These are phyloP conservation scores for Gymnarchus niloticus DNA, from an alignment of 2,113 vertebrate species.

Conservation along the genomic window DNA sequence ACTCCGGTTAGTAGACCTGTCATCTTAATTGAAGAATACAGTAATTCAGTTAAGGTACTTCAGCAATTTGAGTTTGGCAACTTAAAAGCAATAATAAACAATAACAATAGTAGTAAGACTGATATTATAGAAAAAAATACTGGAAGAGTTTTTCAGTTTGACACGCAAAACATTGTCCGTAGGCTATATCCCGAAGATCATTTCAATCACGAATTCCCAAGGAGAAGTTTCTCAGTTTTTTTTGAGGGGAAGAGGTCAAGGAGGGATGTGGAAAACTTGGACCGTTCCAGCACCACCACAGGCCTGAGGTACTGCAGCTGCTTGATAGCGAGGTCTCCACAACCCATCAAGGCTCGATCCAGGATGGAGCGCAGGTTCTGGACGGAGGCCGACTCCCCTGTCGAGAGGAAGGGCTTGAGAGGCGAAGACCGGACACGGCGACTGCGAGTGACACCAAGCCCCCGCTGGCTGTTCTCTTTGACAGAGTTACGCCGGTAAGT, in stretches of 20 bases:
- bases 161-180: slow-evolving; percentile 22
- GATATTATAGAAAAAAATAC: slow-evolving; percentile 36
- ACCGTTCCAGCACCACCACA: slow-evolving; percentile 91
- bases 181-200: slow-evolving; percentile 30
- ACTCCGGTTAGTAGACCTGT: slow-evolving; percentile 41
- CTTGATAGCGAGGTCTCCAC: slow-evolving; percentile 95
- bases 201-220: slow-evolving; percentile 71
- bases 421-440: slow-evolving; percentile 62
- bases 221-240: slow-evolving; percentile 79
- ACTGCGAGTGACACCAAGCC: slow-evolving; percentile 59
- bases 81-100: slow-evolving; percentile 36
- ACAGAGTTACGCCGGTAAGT: slow-evolving; percentile 54
- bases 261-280: slow-evolving; percentile 75
- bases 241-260: slow-evolving; percentile 82
- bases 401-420: slow-evolving; percentile 62
- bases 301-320: slow-evolving; percentile 96
- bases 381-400: slow-evolving; percentile 66
- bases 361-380: slow-evolving; percentile 86
- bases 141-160: slow-evolving; percentile 26
- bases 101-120: slow-evolving; percentile 34
- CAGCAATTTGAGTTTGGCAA: slow-evolving; percentile 42
- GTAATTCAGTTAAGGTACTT: slow-evolving; percentile 26
- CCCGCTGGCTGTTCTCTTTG: slow-evolving; percentile 68
- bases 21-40: slow-evolving; percentile 46
- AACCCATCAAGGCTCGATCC: slow-evolving; percentile 89